These are phyloP conservation scores for Lissonota sp. DNA, from an alignment of 2,888 invertebrate species.

Conservation along the genomic window DNA sequence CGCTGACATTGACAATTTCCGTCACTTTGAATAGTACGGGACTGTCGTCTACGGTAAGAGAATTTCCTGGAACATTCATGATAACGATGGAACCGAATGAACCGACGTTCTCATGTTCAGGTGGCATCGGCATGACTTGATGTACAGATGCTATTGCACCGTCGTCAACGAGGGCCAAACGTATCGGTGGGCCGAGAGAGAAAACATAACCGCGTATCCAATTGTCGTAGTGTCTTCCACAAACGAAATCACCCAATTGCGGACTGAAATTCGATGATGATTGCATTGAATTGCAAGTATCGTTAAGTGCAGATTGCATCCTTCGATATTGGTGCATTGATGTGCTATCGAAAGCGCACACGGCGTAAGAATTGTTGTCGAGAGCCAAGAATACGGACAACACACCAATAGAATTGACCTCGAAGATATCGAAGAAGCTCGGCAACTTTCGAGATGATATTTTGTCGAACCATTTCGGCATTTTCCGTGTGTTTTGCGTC, in stretches of 20 bases:
- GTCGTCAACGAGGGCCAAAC: conserved; percentile 75
- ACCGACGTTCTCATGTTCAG: conserved; percentile 64
- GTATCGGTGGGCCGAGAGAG: conserved; percentile 62
- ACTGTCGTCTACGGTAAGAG: conserved; percentile 1
- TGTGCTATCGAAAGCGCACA: conserved; percentile 61
- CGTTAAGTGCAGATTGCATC: conserved; percentile 60
- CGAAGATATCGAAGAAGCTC: conserved; percentile 49
- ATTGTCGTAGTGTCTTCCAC: conserved; percentile 66
- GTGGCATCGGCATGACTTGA: conserved; percentile 68
- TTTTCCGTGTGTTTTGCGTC: neutral
- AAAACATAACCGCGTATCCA: conserved; percentile 79
- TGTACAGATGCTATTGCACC: conserved; percentile 62
- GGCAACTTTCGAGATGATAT: conserved; percentile 33
- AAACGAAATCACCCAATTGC: conserved; percentile 72
- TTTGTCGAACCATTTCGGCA: neutral
- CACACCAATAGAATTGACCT: conserved; percentile 44
- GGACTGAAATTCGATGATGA: conserved; percentile 65
- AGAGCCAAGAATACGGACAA: conserved; percentile 64
- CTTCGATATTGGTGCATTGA: conserved; percentile 38
- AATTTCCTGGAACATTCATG: neutral
- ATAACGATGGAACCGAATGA: conserved; percentile 65
- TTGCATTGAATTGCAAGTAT: conserved; percentile 43
- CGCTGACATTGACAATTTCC: neutral
- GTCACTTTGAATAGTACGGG: conserved; percentile 13
- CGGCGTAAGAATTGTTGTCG: conserved; percentile 61